These are phyloP conservation scores for Carpatolechia fugitivella DNA, from an alignment of 2,888 invertebrate genomes.

Conservation along the genomic window DNA sequence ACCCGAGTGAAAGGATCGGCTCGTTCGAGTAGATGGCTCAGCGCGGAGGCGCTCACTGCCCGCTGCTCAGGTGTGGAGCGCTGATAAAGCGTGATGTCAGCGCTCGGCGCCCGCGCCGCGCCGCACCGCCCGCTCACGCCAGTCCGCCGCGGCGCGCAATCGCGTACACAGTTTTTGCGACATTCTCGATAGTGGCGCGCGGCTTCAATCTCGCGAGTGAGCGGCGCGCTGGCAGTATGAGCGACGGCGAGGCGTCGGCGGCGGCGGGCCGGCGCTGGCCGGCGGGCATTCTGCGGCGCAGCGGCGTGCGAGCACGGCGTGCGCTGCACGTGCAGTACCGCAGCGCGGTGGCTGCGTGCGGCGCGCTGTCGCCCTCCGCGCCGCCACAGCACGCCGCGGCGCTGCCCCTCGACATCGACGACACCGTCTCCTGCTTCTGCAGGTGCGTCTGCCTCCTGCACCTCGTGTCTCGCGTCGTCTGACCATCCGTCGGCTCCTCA, in stretches of 20 bases:
- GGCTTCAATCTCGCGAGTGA: slow-evolving; percentile 10
- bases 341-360: slow-evolving; percentile 52
- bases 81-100: slow-evolving; percentile 56
- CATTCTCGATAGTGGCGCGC: slow-evolving; percentile 15
- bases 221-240: slow-evolving; percentile 40
- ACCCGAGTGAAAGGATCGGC: neutral
- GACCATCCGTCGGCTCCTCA: no score
- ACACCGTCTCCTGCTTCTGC: slow-evolving; percentile 90
- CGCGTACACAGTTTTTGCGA: slow-evolving; percentile 43
- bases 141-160: slow-evolving; percentile 47
- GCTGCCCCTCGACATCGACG: slow-evolving; percentile 81
- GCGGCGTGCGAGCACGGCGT: slow-evolving; percentile 58
- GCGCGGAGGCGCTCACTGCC: slow-evolving; percentile 30
- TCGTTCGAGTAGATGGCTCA: neutral
- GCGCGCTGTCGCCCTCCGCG: slow-evolving; percentile 32
- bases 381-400: slow-evolving; percentile 31
- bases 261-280: slow-evolving; percentile 49
- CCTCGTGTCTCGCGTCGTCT: no score
- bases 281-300: slow-evolving; percentile 57
- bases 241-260: slow-evolving; percentile 25
- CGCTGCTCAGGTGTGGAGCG: slow-evolving; percentile 22
- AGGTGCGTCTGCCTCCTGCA: slow-evolving; percentile 76
- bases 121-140: slow-evolving; percentile 25
- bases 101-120: slow-evolving; percentile 29
- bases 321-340: slow-evolving; percentile 66